Evolutionary conservation across 1,140 invertebrate genomes (phyloP), one percentile per base, ranked within the genome.

Genomic region (Trichonephila clavata): DNA sequence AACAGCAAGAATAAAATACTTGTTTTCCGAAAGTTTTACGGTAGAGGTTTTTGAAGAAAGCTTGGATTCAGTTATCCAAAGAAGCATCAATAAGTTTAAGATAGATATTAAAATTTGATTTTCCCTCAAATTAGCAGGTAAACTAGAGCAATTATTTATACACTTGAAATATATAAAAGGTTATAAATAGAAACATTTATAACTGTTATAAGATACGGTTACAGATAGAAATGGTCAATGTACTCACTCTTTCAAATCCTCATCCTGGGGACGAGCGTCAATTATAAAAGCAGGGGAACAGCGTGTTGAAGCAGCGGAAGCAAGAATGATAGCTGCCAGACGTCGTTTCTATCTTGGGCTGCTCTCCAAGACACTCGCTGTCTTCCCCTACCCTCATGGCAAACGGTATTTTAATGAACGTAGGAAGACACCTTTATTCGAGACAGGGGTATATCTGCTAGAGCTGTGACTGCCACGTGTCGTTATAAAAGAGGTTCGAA

Each of bases 361-460:
- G 20, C 90, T 27, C 50, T 65, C 61, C 90, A 59, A 83, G 60
- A 60, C 80, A 71, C 68, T 7, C 24, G 20, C 77, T 50, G 18
- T n/a, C 59, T 27, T 8, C 24, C 83, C 50, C 24, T 20, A 32
- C 83, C 57, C 90, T 68, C 83, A 60, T 59, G 16, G 83, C 20
- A 86, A 88, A 88, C 86, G 92, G 92, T 88, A 93, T 93, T 93
- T 93, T 93, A 93, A 93, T 93, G 92, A 88, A 84, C 39, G n/a
- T 21, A n/a, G 50, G 24, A 21, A 59, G 16, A 80, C 68, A 50
- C 61, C 86, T 61, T 65, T 68, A 65, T 68, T 32, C 57, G 59
- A 86, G 57, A 68, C n/a, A 59, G 59, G 24, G n/a, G 50, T n/a
- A 59, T 16, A 61, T 57, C 50, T 32, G 24, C 32, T 32, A 24